Base-by-base conservation (phyloP, 1,140 invertebrate genomes). In the Halotydeus destructor region DNA sequence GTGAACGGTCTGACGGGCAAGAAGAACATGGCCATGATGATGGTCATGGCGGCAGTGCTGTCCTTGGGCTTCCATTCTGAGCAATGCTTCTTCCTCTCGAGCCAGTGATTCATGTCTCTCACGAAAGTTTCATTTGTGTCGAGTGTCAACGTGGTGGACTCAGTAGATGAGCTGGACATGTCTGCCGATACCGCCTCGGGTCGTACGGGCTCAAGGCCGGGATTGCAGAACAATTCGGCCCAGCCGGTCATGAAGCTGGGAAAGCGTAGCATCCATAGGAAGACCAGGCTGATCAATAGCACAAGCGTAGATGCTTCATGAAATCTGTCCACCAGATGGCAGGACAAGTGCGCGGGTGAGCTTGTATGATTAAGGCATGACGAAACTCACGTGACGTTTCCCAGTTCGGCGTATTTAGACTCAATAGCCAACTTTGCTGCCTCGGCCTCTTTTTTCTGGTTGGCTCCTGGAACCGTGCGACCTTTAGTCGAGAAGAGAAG, bases 11-110 rank as follows among this genome's bases (percentile, higher is more conserved):
- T 71, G 39, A 78, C 68, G 0, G 82, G 82, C 24, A 85, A 58
- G 11, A 80, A 59, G 56, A 85, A 85, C 52, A 84, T 69, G 18
- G 83, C 59, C 30, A 84, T 65, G 4, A 78, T 76, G 1, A 84
- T 67, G 33, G 76, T 70, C 49, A 81, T 72, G 1, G 76, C 82
- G 0, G 78, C 72, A 12, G 78, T 80, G 0, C 79, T 78, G 53
- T 85, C 80, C 52, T 78, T 50, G 8, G 56, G 45, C 26, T 44
- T 38, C 2, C 47, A n/a, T n/a, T n/a, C n/a, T n/a, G n/a, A n/a
- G n/a, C n/a, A n/a, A n/a, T n/a, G n/a, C n/a, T n/a, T n/a, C n/a
- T n/a, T n/a, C n/a, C n/a, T n/a, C n/a, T n/a, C n/a, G n/a, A n/a
- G n/a, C n/a, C n/a, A n/a, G n/a, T n/a, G n/a, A n/a, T n/a, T n/a